A percentile compares a stretch with the other conserved stretches of the same genome.
Evolutionary conservation across 2,113 vertebrate genomes (phyloP).

Genomic region (Xenus cinereus): DNA sequence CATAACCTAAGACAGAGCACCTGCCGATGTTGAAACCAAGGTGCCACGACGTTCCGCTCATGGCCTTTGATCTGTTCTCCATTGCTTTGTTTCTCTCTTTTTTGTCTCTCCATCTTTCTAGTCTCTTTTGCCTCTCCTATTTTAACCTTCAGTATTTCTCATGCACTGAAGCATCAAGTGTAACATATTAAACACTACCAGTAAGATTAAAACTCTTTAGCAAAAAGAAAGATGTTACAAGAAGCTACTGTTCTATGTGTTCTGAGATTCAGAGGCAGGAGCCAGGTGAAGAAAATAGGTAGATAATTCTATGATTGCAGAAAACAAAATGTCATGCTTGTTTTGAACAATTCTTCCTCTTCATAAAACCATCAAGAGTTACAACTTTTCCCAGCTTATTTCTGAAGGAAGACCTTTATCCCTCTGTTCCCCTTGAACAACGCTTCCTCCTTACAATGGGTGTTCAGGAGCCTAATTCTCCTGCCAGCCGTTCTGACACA

Average conservation of each 20-base stretch:
- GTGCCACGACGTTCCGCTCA: neutral
- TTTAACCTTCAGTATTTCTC: neutral
- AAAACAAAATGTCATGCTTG: neutral
- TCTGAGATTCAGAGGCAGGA: neutral
- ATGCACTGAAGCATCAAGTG: neutral
- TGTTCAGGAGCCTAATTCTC: neutral
- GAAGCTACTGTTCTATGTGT: neutral
- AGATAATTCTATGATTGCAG: neutral
- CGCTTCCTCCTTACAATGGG: neutral
- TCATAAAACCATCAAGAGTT: neutral
- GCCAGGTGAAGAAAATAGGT: neutral
- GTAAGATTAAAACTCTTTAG: neutral
- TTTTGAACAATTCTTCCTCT: neutral
- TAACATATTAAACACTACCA: neutral
- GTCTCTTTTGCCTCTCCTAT: neutral
- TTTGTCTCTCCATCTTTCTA: neutral
- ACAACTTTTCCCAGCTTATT: neutral
- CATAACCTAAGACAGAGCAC: neutral
- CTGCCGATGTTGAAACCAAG: neutral
- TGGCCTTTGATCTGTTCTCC: neutral
- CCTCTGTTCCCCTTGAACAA: neutral
- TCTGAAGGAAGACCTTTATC: neutral
- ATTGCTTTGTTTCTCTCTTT: neutral
- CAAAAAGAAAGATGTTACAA: neutral
- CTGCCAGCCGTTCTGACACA: rapidly evolving